Evolutionary conservation across 2,797 vertebrate genomes (phyloP).

Genomic region (Megalops cyprinoides): DNA sequence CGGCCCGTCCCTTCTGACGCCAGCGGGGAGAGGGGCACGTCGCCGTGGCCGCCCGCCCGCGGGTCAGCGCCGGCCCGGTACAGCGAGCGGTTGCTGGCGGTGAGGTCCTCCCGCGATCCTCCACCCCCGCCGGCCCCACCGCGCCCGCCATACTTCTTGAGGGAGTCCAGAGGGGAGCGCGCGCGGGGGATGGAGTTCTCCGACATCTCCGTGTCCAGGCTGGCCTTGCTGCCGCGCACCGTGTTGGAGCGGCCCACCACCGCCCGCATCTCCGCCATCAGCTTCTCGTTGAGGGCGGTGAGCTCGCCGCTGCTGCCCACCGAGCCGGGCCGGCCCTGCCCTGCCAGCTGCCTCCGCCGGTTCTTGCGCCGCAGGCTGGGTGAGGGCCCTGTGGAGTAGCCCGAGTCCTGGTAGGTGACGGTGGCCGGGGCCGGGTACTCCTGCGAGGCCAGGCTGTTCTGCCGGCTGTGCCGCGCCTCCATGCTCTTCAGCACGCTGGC

Average conservation of each 20-base stretch:
- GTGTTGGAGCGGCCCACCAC: conserved; percentile 71
- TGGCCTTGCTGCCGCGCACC: conserved; percentile 70
- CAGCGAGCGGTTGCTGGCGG: conserved; percentile 69
- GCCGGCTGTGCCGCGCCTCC: conserved; percentile 71
- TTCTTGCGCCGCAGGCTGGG: conserved; percentile 78
- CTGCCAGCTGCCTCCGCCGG: conserved; percentile 63
- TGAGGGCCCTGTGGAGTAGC: conserved; percentile 80
- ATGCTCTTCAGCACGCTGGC: conserved; percentile 68
- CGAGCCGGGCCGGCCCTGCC: conserved; percentile 70
- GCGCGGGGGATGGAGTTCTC: conserved; percentile 57
- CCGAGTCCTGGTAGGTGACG: conserved; percentile 79
- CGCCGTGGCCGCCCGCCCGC: conserved; percentile 47
- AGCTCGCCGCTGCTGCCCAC: conserved; percentile 76
- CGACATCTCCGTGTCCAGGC: conserved; percentile 69
- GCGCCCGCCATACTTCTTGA: conserved; percentile 60
- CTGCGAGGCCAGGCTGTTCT: conserved; percentile 73
- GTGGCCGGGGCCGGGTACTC: conserved; percentile 66
- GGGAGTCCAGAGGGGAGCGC: conserved; percentile 66
- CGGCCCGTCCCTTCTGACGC: conserved; percentile 63
- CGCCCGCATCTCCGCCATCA: conserved; percentile 78
- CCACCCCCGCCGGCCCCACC: conserved; percentile 22
- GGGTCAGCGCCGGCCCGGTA: conserved; percentile 59
- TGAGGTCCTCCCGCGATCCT: conserved; percentile 66
- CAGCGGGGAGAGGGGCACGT: conserved; percentile 39
- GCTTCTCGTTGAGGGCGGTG: conserved; percentile 73